Conservation (phyloP, 2,888 invertebrate species). For the Mythimna pallens region DNA sequence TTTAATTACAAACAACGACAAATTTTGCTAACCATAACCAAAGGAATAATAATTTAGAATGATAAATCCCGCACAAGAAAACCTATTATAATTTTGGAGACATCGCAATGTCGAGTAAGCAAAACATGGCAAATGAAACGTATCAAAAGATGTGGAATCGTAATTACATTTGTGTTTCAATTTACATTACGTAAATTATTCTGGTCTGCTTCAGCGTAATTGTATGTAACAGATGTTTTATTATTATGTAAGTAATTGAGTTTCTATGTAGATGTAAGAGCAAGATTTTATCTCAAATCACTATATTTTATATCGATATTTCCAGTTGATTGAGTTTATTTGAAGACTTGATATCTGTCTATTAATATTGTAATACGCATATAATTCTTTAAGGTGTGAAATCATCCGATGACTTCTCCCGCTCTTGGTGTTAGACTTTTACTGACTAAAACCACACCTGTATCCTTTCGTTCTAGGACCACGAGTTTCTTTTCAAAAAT, state of each 20-base stretch:
- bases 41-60: slow-evolving; percentile 37
- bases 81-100: slow-evolving; percentile 25
- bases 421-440: too few relatives aligned
- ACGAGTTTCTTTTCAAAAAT: too few relatives aligned
- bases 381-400: too few relatives aligned
- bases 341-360: not conserved
- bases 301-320: not conserved
- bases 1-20: not conserved
- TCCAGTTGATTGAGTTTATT: not conserved
- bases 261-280: not conserved
- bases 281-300: not conserved
- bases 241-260: slow-evolving; percentile 1
- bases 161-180: slow-evolving; percentile 49
- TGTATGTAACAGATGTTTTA: slow-evolving; percentile 19
- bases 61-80: slow-evolving; percentile 19
- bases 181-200: slow-evolving; percentile 47
- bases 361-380: too few relatives aligned
- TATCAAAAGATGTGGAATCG: slow-evolving; percentile 35
- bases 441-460: too few relatives aligned
- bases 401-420: too few relatives aligned
- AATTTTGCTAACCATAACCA: not conserved
- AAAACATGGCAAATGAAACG: slow-evolving; percentile 43
- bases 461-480: too few relatives aligned
- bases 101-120: slow-evolving; percentile 17
- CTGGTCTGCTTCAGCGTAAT: slow-evolving; percentile 6